Evolutionary conservation across 2,113 vertebrate genomes (phyloP).

Genomic region (Apistogramma diplotaenia): DNA sequence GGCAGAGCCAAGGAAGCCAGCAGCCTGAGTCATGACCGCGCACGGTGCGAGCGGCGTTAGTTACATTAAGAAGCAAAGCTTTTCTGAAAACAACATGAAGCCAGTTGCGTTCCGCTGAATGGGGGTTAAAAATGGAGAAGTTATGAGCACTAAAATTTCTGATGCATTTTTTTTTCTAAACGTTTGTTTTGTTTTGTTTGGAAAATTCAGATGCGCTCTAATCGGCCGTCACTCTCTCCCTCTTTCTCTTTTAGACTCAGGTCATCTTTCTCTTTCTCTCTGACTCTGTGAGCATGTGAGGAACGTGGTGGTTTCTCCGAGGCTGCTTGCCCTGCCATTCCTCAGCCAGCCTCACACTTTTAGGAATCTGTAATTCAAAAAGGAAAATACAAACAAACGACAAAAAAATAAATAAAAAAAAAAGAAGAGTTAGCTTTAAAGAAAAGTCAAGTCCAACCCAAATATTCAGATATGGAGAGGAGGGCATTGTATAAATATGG

Average conservation of each 20-base stretch:
- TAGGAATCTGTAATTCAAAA: conserved; percentile 90
- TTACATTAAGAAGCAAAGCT: conserved; percentile 68
- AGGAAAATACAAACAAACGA: conserved; percentile 44
- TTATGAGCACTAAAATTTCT: conserved; percentile 35
- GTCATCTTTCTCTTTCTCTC: conserved; percentile 51
- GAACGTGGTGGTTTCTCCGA: conserved; percentile 70
- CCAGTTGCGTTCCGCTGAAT: conserved; percentile 9
- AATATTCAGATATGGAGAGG: conserved; percentile 19
- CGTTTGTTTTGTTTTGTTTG: conserved; percentile 8
- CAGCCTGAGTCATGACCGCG: conserved; percentile 27
- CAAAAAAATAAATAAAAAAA: conserved; percentile 47
- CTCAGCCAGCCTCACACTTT: conserved; percentile 81
- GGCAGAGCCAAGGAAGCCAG: conserved; percentile 32
- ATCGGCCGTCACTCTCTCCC: conserved; percentile 17
- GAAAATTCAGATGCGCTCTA: conserved; percentile 36
- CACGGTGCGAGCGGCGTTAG: conserved; percentile 58
- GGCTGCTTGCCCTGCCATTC: conserved; percentile 85
- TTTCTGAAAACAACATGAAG: conserved; percentile 45
- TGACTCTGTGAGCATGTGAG: conserved; percentile 53
- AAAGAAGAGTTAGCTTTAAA: conserved; percentile 65
- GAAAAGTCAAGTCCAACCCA: conserved; percentile 6
- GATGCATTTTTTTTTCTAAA: conserved; percentile 10
- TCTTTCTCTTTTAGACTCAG: conserved; percentile 31
- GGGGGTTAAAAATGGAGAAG: conserved; percentile 38
- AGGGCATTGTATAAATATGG: neutral